Evolutionary conservation across 2,797 vertebrate genomes (phyloP), one percentile per base, ranked within the genome.

Genomic region (Falco naumanni): DNA sequence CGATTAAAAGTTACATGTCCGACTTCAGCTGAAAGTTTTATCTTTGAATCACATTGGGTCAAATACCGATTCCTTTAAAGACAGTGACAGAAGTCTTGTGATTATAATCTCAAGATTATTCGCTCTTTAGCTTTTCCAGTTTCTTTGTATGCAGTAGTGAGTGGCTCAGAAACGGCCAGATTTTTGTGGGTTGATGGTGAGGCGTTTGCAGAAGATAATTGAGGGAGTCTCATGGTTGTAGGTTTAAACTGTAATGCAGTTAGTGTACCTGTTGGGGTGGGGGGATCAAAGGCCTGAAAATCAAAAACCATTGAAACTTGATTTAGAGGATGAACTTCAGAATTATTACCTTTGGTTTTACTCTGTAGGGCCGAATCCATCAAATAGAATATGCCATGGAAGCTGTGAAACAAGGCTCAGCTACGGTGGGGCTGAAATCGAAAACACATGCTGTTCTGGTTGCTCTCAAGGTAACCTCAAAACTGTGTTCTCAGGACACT

Each of bases 331-430:
- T 75, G 84, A 9, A 39, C 41, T 84, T 15, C 16, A 54, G 26
- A 29, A 33, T 50, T 5, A 16, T 15, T 13, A 11, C 21, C 15
- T 92, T 87, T 33, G 13, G 10, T 92, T 94, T 69, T 91, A n/a
- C 85, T 88, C 59, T 96, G 64, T 96, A 99, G 99, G 99, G 99
- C 31, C 99, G 99, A 78, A 99, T 99, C 92, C 99, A 99, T 97
- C 99, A 99, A 97, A 99, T 99, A 63, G 99, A 99, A 86, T 99
- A 99, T 83, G 99, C 99, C 57, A 99, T 99, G 99, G 99, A 99
- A 97, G 99, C 99, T 18, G 99, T 99, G 96, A 99, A 99, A 87
- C 99, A 99, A 97, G 99, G 99, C 10, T 99, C 99, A 39, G 99
- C 99, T 47, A 99, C 99, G 7, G 99, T 99, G 43, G 99, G 99